Evolutionary conservation across 2,888 invertebrate genomes (phyloP).

Genomic region (Venusia cambrica): DNA sequence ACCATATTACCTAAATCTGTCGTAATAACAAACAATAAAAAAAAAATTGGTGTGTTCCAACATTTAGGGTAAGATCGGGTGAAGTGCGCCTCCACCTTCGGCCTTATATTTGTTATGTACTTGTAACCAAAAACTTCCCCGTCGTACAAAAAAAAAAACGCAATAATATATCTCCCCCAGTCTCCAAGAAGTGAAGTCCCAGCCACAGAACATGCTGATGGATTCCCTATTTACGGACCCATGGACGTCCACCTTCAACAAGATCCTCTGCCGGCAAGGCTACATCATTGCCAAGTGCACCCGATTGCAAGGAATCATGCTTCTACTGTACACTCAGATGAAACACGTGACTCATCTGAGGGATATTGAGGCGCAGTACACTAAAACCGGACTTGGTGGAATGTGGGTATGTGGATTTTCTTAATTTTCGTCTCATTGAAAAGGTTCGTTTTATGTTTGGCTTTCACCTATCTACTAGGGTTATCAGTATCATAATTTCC

Average conservation of each 20-base stretch:
- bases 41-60: too few species aligned
- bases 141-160: too few species aligned
- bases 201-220: constrained; percentile 91
- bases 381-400: constrained; percentile 94
- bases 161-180: constrained; percentile 63
- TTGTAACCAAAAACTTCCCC: too few species aligned
- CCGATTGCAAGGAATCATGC: constrained; percentile 90
- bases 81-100: too few species aligned
- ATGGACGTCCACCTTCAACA: constrained; percentile 89
- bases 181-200: constrained; percentile 94
- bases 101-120: too few species aligned
- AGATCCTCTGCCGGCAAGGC: constrained; percentile 84
- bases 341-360: constrained; percentile 90
- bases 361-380: constrained; percentile 92
- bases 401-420: constrained; percentile 89
- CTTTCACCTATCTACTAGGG: too few species aligned
- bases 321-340: constrained; percentile 88
- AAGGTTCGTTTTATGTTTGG: too few species aligned
- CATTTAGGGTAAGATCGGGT: too few species aligned
- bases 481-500: too few species aligned
- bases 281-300: constrained; percentile 90
- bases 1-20: too few species aligned
- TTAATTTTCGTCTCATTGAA: too few species aligned
- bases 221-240: constrained; percentile 91
- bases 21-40: too few species aligned